Percentiles rank a stretch among this genome's conserved stretches.
phyloP scores from a whole-genome alignment of 2,113 vertebrate species.

The Phaethornis superciliosus region DNA sequence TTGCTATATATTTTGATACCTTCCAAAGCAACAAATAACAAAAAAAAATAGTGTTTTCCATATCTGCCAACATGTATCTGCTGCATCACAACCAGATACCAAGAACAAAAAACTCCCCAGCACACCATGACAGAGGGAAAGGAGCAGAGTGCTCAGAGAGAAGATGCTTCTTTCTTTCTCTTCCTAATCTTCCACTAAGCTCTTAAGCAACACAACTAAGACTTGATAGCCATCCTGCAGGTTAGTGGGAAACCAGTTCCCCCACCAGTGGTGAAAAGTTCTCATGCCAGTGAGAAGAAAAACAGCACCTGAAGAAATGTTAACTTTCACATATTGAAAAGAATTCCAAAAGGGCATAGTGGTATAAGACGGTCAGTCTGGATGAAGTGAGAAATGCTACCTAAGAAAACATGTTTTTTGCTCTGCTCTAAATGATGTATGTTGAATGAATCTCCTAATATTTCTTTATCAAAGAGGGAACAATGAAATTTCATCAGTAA shows the following conservation, averaged over 20 bases:
- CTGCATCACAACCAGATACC: background rate
- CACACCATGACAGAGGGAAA: background rate
- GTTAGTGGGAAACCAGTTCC: background rate
- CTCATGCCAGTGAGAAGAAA: background rate
- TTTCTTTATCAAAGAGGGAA: background rate
- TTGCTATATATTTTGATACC: background rate
- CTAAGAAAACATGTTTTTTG: background rate
- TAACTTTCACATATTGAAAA: background rate
- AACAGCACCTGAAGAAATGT: background rate
- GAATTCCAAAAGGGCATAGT: background rate
- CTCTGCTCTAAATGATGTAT: background rate
- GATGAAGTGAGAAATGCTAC: background rate
- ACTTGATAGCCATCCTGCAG: background rate
- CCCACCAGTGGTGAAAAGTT: background rate
- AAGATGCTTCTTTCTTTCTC: background rate
- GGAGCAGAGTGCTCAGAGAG: background rate
- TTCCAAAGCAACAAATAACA: background rate
- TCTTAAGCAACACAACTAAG: background rate
- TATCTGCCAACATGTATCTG: background rate
- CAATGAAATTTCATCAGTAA: background rate
- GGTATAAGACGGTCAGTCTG: background rate
- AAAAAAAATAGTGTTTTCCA: background rate
- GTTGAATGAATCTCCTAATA: background rate
- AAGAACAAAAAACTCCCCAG: too few species aligned
- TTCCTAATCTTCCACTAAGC: background rate